Evolutionary conservation across 2,113 vertebrate species (phyloP).

Genomic region (Myotis yumanensis): DNA sequence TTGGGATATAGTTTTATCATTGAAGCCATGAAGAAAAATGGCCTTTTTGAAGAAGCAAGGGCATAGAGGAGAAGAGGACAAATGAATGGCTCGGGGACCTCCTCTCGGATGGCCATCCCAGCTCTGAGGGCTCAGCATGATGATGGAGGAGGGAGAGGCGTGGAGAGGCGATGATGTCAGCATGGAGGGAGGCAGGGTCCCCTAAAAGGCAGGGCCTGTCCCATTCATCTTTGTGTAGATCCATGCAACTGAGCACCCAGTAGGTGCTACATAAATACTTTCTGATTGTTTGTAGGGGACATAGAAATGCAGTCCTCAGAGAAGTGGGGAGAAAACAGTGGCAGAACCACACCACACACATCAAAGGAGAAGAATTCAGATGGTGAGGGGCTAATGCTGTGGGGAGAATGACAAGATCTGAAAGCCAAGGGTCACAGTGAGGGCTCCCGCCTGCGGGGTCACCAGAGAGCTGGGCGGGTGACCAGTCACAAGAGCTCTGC

Average conservation of each 20-base stretch:
- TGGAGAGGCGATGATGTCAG: neutral
- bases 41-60: neutral
- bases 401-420: rapidly evolving
- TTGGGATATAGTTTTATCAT: neutral
- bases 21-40: neutral
- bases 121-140: neutral
- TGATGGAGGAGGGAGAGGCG: neutral
- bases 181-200: neutral
- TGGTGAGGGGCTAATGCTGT: rapidly evolving
- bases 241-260: neutral
- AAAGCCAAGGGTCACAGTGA: neutral
- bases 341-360: neutral
- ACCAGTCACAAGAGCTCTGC: neutral
- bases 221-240: neutral
- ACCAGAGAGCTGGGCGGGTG: neutral
- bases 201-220: rapidly evolving
- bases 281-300: neutral
- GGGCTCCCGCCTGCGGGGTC: neutral
- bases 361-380: neutral
- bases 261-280: neutral
- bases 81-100: neutral
- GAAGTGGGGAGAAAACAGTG: neutral
- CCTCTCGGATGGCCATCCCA: neutral
- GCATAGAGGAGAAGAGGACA: neutral
- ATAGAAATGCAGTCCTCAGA: neutral